phyloP scores from a whole-genome alignment of 2,797 vertebrate species.

The Ceryle rudis region DNA sequence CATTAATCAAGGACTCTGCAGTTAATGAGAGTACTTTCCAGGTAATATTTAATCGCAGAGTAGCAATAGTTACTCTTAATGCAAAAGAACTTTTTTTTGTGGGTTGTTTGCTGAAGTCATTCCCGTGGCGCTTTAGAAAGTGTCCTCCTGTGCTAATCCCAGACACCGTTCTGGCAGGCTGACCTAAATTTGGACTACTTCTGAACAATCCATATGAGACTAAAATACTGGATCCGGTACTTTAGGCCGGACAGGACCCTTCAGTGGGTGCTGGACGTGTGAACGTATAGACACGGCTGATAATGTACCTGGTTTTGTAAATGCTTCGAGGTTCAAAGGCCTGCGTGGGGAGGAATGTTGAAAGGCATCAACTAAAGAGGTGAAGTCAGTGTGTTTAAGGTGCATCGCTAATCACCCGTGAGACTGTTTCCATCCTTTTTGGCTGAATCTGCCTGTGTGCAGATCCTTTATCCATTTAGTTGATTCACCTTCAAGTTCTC shows the following conservation, averaged over 20 bases:
- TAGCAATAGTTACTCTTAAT: conserved; percentile 53
- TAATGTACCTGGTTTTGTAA: background rate
- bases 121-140: background rate
- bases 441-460: background rate
- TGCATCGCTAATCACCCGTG: background rate
- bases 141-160: background rate
- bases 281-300: background rate
- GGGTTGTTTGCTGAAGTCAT: background rate
- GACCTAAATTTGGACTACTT: background rate
- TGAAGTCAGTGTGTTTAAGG: background rate
- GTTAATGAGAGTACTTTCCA: conserved; percentile 81
- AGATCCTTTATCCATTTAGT: conserved; percentile 6
- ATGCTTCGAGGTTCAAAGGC: conserved; percentile 25
- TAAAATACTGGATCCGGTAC: background rate
- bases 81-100: background rate
- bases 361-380: background rate
- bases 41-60: conserved; percentile 74
- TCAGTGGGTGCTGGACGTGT: background rate
- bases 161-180: background rate
- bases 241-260: background rate
- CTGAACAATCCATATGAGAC: background rate
- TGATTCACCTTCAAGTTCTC: background rate
- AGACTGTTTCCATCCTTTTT: conserved; percentile 11
- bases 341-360: background rate
- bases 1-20: conserved; percentile 76